Conservation (phyloP, 1,140 invertebrate species). For the Ericerus pela region DNA sequence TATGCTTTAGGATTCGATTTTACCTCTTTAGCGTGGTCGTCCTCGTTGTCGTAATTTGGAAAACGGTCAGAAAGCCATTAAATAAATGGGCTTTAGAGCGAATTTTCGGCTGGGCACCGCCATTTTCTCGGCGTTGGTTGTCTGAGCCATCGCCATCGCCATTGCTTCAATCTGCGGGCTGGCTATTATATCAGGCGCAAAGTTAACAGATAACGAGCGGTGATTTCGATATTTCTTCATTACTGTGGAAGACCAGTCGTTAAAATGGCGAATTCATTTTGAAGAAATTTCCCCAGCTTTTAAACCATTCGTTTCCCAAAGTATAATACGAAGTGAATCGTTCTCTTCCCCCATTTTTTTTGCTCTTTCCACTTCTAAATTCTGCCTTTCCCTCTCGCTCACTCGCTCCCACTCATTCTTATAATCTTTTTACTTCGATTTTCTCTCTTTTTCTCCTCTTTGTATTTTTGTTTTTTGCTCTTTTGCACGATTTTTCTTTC, state of each 20-base stretch:
- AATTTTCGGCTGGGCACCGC: background rate
- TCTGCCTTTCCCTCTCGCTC: no score
- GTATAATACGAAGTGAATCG: no score
- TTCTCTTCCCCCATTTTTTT: no score
- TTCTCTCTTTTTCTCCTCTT: no score
- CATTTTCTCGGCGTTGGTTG: background rate
- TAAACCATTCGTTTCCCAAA: no score
- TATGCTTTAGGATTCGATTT: background rate
- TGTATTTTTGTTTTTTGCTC: no score
- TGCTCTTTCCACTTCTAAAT: no score
- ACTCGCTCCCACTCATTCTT: no score
- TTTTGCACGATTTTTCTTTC: no score
- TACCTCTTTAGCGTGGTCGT: background rate
- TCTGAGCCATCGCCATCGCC: background rate
- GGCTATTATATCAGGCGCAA: background rate
- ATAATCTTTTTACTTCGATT: no score
- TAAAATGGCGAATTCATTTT: slow-evolving; percentile 3
- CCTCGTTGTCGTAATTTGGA: background rate
- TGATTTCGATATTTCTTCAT: slow-evolving; percentile 3
- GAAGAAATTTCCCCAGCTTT: background rate
- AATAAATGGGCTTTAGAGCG: slow-evolving; percentile 1
- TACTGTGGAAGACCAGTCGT: background rate
- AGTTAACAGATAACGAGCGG: slow-evolving; percentile 2
- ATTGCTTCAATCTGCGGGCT: background rate
- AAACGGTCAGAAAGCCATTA: slow-evolving; percentile 4